These are phyloP conservation scores for Seira ritae DNA, from an alignment of 2,888 invertebrate species.

Conservation along the genomic window DNA sequence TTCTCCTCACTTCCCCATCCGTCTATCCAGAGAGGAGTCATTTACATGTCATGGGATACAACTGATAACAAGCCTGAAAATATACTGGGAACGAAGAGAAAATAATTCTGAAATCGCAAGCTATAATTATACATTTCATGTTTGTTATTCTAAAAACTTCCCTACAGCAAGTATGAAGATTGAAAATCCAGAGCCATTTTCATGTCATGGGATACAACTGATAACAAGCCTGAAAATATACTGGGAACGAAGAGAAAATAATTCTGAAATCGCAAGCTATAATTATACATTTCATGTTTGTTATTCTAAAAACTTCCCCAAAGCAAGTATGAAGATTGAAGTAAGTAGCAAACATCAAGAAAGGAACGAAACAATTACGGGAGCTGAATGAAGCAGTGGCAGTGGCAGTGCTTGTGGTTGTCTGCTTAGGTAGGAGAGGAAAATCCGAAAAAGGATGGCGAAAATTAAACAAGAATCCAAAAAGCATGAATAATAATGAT, in stretches of 20 bases:
- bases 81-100: constrained; percentile 17
- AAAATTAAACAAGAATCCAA: too few species aligned
- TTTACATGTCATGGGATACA: constrained; percentile 32
- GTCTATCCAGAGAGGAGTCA: too few species aligned
- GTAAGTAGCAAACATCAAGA: too few species aligned
- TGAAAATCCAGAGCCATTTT: constrained; percentile 42
- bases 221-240: constrained; percentile 24
- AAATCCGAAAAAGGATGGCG: too few species aligned
- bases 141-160: constrained; percentile 55
- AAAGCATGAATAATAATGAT: too few species aligned
- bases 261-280: constrained; percentile 53
- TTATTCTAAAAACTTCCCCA: constrained; percentile 51
- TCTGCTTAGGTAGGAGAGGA: too few species aligned
- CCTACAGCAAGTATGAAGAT: constrained; percentile 45
- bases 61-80: constrained; percentile 23
- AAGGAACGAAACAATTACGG: too few species aligned
- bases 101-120: constrained; percentile 49
- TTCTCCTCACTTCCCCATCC: constrained; percentile 8
- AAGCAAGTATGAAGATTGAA: too few species aligned
- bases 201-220: constrained; percentile 20
- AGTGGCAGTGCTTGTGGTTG: too few species aligned
- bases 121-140: constrained; percentile 57
- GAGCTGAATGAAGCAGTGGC: too few species aligned
- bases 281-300: constrained; percentile 56
- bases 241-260: constrained; percentile 28